Conservation (phyloP, 2,888 invertebrate species). For the Epicampocera succincta region DNA sequence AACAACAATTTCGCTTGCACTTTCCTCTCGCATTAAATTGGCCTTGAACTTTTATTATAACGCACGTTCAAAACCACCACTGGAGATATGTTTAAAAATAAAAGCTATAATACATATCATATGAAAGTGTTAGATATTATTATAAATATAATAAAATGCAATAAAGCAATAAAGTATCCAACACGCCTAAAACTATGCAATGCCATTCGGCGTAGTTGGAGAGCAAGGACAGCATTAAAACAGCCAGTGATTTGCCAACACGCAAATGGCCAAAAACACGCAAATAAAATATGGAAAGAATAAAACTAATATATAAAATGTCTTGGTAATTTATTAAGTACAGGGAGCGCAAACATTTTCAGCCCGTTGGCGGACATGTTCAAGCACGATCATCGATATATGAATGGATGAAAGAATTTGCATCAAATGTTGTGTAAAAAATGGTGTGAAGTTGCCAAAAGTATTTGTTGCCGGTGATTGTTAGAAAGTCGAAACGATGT, state of each 20-base stretch:
- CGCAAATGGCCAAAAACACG: neutral
- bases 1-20: constrained; percentile 22
- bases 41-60: constrained; percentile 65
- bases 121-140: constrained; percentile 10
- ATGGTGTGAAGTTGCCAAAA: too few species aligned
- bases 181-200: constrained; percentile 39
- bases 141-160: neutral
- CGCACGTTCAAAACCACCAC: constrained; percentile 38
- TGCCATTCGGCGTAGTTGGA: constrained; percentile 12
- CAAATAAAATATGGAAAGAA: neutral
- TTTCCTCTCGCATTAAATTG: constrained; percentile 23
- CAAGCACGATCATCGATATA: too few species aligned
- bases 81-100: neutral
- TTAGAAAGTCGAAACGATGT: too few species aligned
- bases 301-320: too few species aligned
- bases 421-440: too few species aligned
- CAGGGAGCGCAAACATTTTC: too few species aligned
- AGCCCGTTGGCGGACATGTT: too few species aligned
- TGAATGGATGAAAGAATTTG: too few species aligned
- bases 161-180: neutral
- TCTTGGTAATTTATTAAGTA: too few species aligned
- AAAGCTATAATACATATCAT: neutral
- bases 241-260: neutral
- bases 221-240: neutral
- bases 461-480: too few species aligned